These are phyloP conservation scores for Thymelicus sylvestris DNA, from an alignment of 2,888 invertebrate genomes.

Conservation along the genomic window DNA sequence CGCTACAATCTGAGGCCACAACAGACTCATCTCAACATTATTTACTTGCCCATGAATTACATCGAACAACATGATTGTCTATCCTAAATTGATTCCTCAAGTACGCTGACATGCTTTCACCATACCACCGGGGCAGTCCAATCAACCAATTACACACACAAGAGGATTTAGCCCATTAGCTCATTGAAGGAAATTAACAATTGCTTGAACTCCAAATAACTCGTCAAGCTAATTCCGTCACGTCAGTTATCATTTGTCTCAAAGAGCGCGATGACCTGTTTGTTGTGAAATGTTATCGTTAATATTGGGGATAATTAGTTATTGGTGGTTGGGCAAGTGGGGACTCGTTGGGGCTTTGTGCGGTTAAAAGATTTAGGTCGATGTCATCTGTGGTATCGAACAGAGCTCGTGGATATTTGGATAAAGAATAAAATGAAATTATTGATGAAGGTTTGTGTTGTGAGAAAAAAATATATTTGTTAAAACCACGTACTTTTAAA, in stretches of 20 bases:
- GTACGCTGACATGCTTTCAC: slow-evolving; percentile 44
- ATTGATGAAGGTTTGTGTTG: too few relatives aligned
- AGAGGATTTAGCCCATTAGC: slow-evolving; percentile 82
- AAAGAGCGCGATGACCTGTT: slow-evolving; percentile 34
- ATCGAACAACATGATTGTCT: slow-evolving; percentile 31
- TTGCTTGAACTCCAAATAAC: slow-evolving; percentile 80
- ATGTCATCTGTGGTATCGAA: too few relatives aligned
- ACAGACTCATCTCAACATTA: slow-evolving; percentile 7
- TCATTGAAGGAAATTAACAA: slow-evolving; percentile 84
- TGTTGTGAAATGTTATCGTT: slow-evolving; percentile 22
- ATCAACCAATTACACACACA: slow-evolving; percentile 53
- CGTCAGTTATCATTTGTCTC: slow-evolving; percentile 80
- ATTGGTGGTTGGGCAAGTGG: slow-evolving; percentile 7
- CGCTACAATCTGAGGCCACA: too few relatives aligned
- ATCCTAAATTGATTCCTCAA: slow-evolving; percentile 34
- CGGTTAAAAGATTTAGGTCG: too few relatives aligned
- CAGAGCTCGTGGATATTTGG: too few relatives aligned
- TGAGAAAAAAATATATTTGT: too few relatives aligned
- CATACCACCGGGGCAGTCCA: slow-evolving; percentile 42
- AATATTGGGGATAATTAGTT: slow-evolving; percentile 21
- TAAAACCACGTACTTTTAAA: too few relatives aligned
- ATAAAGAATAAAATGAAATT: too few relatives aligned
- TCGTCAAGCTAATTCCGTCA: slow-evolving; percentile 76
- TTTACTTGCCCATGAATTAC: slow-evolving; percentile 14
- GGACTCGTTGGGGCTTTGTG: too few relatives aligned